Base-by-base conservation (phyloP, 92 coral and sea anemone species). In the Palythoa grandis region DNA sequence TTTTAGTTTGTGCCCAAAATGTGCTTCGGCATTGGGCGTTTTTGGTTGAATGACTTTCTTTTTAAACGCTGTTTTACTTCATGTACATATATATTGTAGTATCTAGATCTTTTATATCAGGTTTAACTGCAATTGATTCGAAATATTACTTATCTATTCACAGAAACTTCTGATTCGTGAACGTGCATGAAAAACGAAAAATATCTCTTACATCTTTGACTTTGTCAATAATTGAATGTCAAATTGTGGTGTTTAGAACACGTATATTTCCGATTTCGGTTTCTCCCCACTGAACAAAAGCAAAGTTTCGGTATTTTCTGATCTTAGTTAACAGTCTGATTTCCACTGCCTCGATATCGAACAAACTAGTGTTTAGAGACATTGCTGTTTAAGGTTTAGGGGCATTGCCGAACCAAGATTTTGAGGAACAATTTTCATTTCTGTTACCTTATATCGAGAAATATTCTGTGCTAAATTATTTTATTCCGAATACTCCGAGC, bases 391-490 rank as follows among this genome's bases (percentile, higher is more conserved):
- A 25, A 13, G 25, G 47, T 69, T 69, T 25, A 69, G 37, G 73
- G 47, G 70, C 24, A 9, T 11, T 11, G 47, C 17, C 24, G 40
- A 43, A 7, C 5, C 48, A 7, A 43, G 48, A 43, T 7, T 43
- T 19, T 19, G 70, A 65, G 11, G 24, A 65, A n/a, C 2, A 7
- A 5, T 11, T 69, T 25, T 7, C 73, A 10, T 14, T 12, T 9
- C 40, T 69, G 3, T 11, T 20, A 7, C 19, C 24, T 69, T 5
- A 11, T 11, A 10, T 25, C 19, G 73, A 25, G n/a, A 69, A 29
- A 69, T 25, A 29, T 69, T 25, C 73, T 43, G 73, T 43, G 73
- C 73, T 11, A 69, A 69, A 69, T 69, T 69, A 69, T 3, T 29
- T 69, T 69, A 69, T 69, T 11, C 69, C 9, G 69, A n/a, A 63